phyloP scores from a whole-genome alignment of 2,888 invertebrate species.

The Laspeyria flexula region DNA sequence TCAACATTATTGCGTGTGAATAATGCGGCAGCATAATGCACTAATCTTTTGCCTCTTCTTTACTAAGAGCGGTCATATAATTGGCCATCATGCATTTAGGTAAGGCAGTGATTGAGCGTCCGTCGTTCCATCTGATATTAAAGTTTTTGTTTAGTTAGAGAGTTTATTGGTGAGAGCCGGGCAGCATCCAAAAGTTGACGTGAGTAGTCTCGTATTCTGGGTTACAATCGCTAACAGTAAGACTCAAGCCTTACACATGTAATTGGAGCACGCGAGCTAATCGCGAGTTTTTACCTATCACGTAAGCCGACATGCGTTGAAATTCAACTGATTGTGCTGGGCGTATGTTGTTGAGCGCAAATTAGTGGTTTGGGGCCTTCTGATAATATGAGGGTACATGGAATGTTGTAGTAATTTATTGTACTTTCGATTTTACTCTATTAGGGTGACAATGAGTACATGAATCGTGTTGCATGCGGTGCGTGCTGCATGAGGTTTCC shows the following conservation, averaged over 20 bases:
- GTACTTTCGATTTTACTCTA: too few relatives aligned
- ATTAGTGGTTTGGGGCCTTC: slow-evolving; percentile 11
- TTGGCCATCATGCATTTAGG: too few relatives aligned
- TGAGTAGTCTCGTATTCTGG: too few relatives aligned
- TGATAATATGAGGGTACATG: background rate
- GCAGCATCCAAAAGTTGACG: background rate
- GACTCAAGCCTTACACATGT: slow-evolving; percentile 5
- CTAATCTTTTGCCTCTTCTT: too few relatives aligned
- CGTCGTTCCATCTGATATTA: too few relatives aligned
- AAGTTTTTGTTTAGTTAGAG: too few relatives aligned
- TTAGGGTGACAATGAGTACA: background rate
- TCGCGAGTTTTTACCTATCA: slow-evolving; percentile 22
- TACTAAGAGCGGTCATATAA: too few relatives aligned
- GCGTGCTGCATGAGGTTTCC: too few relatives aligned
- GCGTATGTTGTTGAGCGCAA: slow-evolving; percentile 2
- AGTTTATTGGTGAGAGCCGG: too few relatives aligned
- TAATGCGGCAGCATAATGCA: slow-evolving; percentile 36
- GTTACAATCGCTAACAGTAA: background rate
- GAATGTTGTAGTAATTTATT: too few relatives aligned
- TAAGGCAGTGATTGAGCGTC: too few relatives aligned
- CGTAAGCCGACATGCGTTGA: slow-evolving; percentile 24
- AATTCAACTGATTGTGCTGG: slow-evolving; percentile 26
- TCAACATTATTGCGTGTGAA: slow-evolving; percentile 41
- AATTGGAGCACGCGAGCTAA: slow-evolving; percentile 34
- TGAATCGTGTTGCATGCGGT: too few relatives aligned